Conservation (phyloP, 92 coral and sea anemone species). For the Parazoanthus swiftii region DNA sequence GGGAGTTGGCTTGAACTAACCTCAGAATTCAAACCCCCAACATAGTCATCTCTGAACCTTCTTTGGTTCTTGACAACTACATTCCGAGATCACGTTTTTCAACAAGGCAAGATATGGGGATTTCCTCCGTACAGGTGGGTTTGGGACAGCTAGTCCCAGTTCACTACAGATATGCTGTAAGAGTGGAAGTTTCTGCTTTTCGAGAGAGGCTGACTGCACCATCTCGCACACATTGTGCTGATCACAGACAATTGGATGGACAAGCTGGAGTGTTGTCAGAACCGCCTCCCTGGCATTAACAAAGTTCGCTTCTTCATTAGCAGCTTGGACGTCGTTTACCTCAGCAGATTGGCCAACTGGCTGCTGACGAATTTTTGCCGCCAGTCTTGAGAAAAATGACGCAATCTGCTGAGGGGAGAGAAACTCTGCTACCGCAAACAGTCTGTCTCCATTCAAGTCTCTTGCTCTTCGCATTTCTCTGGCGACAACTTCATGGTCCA, state of each 20-base stretch:
- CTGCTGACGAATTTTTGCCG: slow-evolving; percentile 20
- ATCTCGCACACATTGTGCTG: background rate
- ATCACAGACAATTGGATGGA: background rate
- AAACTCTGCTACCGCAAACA: slow-evolving; percentile 41
- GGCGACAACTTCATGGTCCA: slow-evolving; percentile 42
- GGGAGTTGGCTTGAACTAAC: too few species aligned
- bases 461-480: slow-evolving; percentile 42
- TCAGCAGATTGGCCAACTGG: too few species aligned
- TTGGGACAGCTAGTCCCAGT: background rate
- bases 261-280: background rate
- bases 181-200: background rate
- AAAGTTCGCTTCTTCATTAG: slow-evolving; percentile 45
- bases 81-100: background rate
- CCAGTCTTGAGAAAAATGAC: slow-evolving; percentile 42
- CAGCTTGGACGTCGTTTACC: slow-evolving; percentile 16
- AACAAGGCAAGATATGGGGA: background rate
- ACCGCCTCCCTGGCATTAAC: background rate
- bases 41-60: too few species aligned
- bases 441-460: slow-evolving; percentile 34
- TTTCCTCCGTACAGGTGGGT: background rate
- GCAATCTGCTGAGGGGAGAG: slow-evolving; percentile 37
- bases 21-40: too few species aligned
- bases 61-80: background rate
- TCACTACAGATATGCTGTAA: background rate
- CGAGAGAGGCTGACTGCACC: background rate